Evolutionary conservation across 2,888 invertebrate species (phyloP), one percentile per base, ranked within the genome.

Genomic region (Amiota communis): DNA sequence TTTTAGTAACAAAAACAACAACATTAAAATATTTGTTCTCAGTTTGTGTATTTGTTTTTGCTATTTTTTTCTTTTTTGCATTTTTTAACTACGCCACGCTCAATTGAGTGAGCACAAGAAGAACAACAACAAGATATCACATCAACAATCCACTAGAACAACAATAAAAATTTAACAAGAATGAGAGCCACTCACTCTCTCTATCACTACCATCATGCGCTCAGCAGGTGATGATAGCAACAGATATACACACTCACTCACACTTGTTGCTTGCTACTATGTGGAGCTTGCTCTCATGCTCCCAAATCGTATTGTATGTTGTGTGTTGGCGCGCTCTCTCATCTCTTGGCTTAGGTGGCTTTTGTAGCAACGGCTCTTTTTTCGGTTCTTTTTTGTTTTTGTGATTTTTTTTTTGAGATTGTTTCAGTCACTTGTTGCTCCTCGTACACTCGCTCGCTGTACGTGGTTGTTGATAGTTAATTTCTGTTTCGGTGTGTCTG

Each of bases 391-490:
- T 17, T 20, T 61, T 61, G 61, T 61, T 49, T 13, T 1, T 11
- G 59, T 13, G 46, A 12, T 63, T 36, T 36, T 36, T 36, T 36
- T 23, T 23, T 17, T 20, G 56, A 20, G 68, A n/a, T n/a, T n/a
- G n/a, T 10, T 70, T 72, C 70, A 65, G 67, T 73, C 75, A 75
- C 76, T 78, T 76, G 79, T 76, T 78, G 77, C 74, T 23, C 23
- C 23, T 47, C 73, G 69, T 72, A 72, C 65, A 59, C 67, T n/a
- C 20, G 51, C 2, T 49, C 56, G 63, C 48, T 63, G 71, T 48
- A 12, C 36, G 13, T 74, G 6, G 70, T 51, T 61, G 61, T 73
- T 70, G 56, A 71, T 36, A 36, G 36, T 36, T 36, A 36, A 36
- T 36, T 36, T 36, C 36, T 2, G 36, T 36, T 36, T 36, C 36